Percentiles rank a stretch among this genome's conserved stretches.
Conservation (phyloP, 1,140 invertebrate species). For the Fopius arisanus region DNA sequence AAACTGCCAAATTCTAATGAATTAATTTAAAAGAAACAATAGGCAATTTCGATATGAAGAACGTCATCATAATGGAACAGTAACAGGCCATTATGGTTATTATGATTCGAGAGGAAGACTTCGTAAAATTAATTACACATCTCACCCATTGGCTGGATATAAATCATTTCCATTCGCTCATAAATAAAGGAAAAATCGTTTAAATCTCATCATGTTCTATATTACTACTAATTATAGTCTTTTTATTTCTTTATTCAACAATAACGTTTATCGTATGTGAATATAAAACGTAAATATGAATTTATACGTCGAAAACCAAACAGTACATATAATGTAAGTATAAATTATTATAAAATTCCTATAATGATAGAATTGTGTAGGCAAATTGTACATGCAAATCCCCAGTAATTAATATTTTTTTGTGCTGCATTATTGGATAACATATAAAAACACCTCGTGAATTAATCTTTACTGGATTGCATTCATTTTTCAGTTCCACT, state of each 20-base stretch:
- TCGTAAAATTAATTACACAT: constrained; percentile 79
- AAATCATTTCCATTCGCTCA: neutral
- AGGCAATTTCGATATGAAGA: constrained; percentile 85
- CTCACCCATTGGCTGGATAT: constrained; percentile 77
- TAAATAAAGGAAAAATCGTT: neutral
- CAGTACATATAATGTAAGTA: neutral
- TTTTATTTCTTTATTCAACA: constrained; percentile 48
- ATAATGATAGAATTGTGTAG: neutral
- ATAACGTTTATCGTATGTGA: constrained; percentile 46
- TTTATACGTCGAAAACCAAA: constrained; percentile 34
- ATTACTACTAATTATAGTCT: constrained; percentile 33
- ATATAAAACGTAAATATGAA: constrained; percentile 29
- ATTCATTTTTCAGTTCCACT: neutral
- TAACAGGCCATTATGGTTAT: constrained; percentile 85
- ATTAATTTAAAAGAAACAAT: constrained; percentile 71
- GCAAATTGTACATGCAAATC: too few relatives aligned
- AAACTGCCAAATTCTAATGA: too few relatives aligned
- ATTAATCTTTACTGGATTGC: constrained; percentile 4
- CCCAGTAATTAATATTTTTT: too few relatives aligned
- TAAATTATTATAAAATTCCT: constrained; percentile 10
- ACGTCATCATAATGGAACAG: constrained; percentile 75
- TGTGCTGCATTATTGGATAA: too few relatives aligned
- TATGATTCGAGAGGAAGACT: constrained; percentile 82
- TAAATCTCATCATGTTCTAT: constrained; percentile 23
- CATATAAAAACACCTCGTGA: constrained; percentile 26